Conservation (phyloP, 2,113 vertebrate species). For the Oxyruncus cristatus region DNA sequence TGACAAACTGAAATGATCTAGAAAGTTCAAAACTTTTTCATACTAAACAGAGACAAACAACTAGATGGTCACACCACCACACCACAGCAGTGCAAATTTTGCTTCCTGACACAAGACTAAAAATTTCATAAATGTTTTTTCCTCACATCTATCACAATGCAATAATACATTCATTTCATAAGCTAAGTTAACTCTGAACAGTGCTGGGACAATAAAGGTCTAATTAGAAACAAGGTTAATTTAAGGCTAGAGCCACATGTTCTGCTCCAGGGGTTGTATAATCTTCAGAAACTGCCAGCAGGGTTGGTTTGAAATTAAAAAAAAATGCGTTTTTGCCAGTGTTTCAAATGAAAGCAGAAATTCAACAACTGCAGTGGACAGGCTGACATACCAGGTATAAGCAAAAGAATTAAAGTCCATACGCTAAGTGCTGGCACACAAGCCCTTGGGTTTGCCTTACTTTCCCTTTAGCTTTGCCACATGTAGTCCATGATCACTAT, state of each 20-base stretch:
- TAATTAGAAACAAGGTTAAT: background rate
- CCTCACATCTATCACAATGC: background rate
- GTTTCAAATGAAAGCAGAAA: background rate
- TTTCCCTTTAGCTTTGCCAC: background rate
- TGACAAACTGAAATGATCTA: background rate
- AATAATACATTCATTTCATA: background rate
- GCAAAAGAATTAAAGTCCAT: background rate
- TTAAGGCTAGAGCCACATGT: background rate
- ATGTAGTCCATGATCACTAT: background rate
- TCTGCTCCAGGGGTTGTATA: background rate
- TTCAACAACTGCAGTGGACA: background rate
- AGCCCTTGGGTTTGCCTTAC: background rate
- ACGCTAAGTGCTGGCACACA: background rate
- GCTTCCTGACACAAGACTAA: background rate
- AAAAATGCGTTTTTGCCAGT: background rate
- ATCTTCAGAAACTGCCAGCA: background rate
- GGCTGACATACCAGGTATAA: background rate
- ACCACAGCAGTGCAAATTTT: background rate
- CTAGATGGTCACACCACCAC: background rate
- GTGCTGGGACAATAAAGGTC: background rate
- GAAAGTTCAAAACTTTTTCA: background rate
- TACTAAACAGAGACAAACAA: background rate
- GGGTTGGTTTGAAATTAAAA: background rate
- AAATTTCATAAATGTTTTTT: background rate
- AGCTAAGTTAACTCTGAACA: background rate